phyloP scores from a whole-genome alignment of 2,113 vertebrate genomes.

The Ancistrus triradiatus region DNA sequence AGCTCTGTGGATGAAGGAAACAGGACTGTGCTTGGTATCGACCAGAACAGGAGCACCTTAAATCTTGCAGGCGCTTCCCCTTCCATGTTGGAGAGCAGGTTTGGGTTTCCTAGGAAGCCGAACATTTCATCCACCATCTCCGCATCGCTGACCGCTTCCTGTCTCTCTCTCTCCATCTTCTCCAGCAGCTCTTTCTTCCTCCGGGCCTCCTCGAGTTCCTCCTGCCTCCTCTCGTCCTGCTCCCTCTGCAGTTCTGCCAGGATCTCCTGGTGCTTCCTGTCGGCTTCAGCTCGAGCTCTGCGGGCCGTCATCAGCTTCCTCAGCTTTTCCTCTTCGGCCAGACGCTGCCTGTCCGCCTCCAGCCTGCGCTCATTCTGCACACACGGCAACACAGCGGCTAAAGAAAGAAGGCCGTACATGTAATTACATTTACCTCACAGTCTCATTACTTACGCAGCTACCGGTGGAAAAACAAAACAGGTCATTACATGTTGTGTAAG shows the following conservation, averaged over 20 bases:
- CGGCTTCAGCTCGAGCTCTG: conserved; percentile 90
- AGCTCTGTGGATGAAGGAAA: too few species aligned
- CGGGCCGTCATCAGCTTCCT: conserved; percentile 95
- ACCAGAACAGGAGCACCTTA: conserved; percentile 71
- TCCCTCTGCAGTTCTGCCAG: conserved; percentile 86
- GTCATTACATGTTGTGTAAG: too few species aligned
- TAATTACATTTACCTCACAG: too few species aligned
- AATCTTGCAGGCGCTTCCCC: conserved; percentile 90
- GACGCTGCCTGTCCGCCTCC: conserved; percentile 87
- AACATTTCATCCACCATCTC: conserved; percentile 99
- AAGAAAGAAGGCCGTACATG: too few species aligned
- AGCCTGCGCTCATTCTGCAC: conserved; percentile 80
- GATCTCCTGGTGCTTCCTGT: conserved; percentile 91
- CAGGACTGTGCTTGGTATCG: too few species aligned
- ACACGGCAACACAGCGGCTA: neutral
- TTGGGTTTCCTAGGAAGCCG: conserved; percentile 85
- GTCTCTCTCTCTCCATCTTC: conserved; percentile 87
- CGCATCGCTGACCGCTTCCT: conserved; percentile 89
- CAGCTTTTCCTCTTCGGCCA: conserved; percentile 85
- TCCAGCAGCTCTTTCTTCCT: conserved; percentile 90
- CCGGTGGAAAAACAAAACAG: too few species aligned
- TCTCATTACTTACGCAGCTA: too few species aligned
- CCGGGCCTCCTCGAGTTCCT: conserved; percentile 83
- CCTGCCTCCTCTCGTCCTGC: conserved; percentile 84
- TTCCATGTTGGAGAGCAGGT: conserved; percentile 83